Percentiles rank a stretch among this genome's conserved stretches.
These are phyloP conservation scores for Gobio occitaniae DNA, from an alignment of 2,797 vertebrate genomes.

Conservation along the genomic window DNA sequence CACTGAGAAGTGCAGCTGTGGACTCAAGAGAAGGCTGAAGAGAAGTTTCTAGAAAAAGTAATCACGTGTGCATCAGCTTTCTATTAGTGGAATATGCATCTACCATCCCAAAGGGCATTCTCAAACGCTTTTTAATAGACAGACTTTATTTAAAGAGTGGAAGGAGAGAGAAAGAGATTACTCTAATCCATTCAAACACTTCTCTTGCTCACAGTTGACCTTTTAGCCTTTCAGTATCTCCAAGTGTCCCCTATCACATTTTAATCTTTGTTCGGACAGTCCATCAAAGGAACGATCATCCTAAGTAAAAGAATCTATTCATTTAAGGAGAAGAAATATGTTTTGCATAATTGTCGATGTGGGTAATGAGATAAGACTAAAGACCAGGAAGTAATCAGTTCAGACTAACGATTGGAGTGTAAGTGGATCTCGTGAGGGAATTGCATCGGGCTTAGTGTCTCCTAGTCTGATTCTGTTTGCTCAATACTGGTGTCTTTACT, in stretches of 20 bases:
- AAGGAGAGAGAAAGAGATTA: slow-evolving; percentile 4
- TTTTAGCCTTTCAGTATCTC: slow-evolving; percentile 24
- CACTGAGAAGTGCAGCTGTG: neutral
- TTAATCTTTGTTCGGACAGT: neutral
- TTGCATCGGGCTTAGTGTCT: slow-evolving; percentile 39
- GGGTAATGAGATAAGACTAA: slow-evolving; percentile 38
- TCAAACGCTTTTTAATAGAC: slow-evolving; percentile 36
- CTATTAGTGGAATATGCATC: slow-evolving; percentile 57
- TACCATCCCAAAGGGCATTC: slow-evolving; percentile 46
- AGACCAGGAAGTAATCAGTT: slow-evolving; percentile 40
- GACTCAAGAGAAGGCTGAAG: neutral
- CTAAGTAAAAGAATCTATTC: slow-evolving; percentile 11
- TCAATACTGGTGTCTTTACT: slow-evolving; percentile 20
- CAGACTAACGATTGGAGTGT: slow-evolving; percentile 28
- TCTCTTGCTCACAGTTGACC: slow-evolving; percentile 36
- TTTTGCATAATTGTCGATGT: slow-evolving; percentile 39
- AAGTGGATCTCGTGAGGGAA: slow-evolving; percentile 25
- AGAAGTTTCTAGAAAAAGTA: slow-evolving; percentile 55
- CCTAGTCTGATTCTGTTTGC: slow-evolving; percentile 21
- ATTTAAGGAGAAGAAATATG: slow-evolving; percentile 33
- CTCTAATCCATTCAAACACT: slow-evolving; percentile 28
- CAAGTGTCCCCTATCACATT: neutral
- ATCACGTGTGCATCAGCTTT: slow-evolving; percentile 56
- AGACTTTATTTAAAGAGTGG: slow-evolving; percentile 40
- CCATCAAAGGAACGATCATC: neutral